Conservation (phyloP, 2,888 invertebrate genomes). For the Lasioglossum calceatum region DNA sequence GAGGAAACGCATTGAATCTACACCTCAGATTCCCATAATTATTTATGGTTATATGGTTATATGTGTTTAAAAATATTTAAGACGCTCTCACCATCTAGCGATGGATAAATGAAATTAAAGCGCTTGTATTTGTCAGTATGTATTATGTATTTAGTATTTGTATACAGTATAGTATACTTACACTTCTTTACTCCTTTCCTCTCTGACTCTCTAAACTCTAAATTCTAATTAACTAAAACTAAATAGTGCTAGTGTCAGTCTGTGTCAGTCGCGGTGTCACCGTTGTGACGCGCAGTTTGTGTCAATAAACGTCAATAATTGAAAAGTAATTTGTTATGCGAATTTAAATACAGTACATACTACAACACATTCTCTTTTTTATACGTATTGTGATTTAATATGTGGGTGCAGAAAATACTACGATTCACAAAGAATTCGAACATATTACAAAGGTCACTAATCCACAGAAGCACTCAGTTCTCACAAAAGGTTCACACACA, state of each 20-base stretch:
- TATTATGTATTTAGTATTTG: not conserved
- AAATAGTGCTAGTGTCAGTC: not conserved
- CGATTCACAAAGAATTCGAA: slow-evolving; percentile 27
- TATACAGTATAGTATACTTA: too few relatives aligned
- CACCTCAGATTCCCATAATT: not conserved
- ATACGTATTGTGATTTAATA: slow-evolving; percentile 22
- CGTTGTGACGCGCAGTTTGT: not conserved
- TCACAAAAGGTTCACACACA: slow-evolving; percentile 46
- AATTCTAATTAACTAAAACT: too few relatives aligned
- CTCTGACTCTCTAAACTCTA: too few relatives aligned
- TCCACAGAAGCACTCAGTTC: slow-evolving; percentile 21
- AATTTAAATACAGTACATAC: slow-evolving; percentile 5
- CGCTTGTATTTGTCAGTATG: not conserved
- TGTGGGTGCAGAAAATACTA: slow-evolving; percentile 41
- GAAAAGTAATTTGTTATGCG: slow-evolving; percentile 1
- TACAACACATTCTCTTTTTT: not conserved
- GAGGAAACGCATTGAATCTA: not conserved
- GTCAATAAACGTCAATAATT: not conserved
- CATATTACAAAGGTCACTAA: slow-evolving; percentile 38
- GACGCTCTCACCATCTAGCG: not conserved
- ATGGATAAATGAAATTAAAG: not conserved
- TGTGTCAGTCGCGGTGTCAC: not conserved
- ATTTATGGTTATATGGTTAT: not conserved
- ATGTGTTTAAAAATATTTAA: not conserved
- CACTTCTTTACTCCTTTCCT: not conserved